Base-by-base conservation (phyloP, 2,113 vertebrate species). In the Perca fluviatilis region DNA sequence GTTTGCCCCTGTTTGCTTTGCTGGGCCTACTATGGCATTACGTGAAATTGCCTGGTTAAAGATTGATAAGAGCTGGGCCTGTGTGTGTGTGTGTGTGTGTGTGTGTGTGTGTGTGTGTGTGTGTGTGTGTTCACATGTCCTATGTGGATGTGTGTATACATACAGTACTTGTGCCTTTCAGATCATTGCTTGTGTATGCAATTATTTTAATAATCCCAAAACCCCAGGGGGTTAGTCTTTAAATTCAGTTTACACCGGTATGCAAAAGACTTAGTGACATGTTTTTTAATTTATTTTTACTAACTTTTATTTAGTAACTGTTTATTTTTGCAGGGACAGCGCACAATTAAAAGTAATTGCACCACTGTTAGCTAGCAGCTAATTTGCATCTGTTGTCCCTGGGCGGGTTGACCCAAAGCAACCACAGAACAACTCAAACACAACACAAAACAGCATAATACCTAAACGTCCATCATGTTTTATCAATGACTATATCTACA, bases 1-100 rank as follows among this genome's bases (percentile, higher is more conserved):
- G 80, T 85, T 49, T 86, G 11, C 58, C 73, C 27, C 43, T 76
- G 78, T 83, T 88, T 91, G 83, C 90, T 92, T 88, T 86, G 86
- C 71, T 18, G 71, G 54, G 61, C 57, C 75, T 54, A 76, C 76
- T 74, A 72, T 77, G 79, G 74, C 74, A 76, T 61, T 86, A 68
- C 60, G 75, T 87, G 80, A 89, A 91, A 93, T 91, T 92, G 89
- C 79, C 84, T 92, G 89, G 66, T 93, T 92, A 94, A 94, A 93
- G 90, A 93, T 95, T 93, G 85, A 93, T 93, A 88, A 89, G 84
- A 83, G 83, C 63, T 57, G 47, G 40, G 62, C 30, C 49, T 81
- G n/a, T 85, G 80, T 61, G 60, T 49, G 47, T 66, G 25, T 49
- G n/a, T 14, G 50, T 67, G n/a, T 54, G 36, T 16, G 36, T 66